Evolutionary conservation across 2,113 vertebrate genomes (phyloP).

Genomic region (Catagonus wagneri): DNA sequence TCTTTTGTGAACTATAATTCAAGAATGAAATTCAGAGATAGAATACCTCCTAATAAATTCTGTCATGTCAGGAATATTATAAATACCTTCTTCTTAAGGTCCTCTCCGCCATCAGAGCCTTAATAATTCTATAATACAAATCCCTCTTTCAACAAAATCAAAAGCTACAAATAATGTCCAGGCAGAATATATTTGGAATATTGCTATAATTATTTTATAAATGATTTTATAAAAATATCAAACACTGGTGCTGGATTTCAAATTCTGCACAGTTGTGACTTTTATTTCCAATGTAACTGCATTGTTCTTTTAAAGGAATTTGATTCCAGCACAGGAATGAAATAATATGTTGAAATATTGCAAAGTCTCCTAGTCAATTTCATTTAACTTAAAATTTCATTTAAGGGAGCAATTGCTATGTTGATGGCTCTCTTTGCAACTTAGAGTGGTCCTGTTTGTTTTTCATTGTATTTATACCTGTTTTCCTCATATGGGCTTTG

Average conservation of each 20-base stretch:
- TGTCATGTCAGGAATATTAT: not conserved
- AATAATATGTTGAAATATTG: not conserved
- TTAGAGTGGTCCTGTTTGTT: not conserved
- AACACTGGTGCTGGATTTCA: not conserved
- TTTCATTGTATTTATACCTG: not conserved
- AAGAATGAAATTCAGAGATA: not conserved
- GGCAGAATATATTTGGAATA: not conserved
- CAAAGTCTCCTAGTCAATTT: constrained; percentile 30
- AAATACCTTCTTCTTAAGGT: not conserved
- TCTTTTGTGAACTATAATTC: not conserved
- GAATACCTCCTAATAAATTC: not conserved
- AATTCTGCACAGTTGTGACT: not conserved
- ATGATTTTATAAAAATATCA: not conserved
- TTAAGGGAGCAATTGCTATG: not conserved
- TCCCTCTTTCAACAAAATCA: not conserved
- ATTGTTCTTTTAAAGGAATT: not conserved
- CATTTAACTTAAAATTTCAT: not conserved
- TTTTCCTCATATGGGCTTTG: not conserved
- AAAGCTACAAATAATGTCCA: not conserved
- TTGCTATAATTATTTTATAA: not conserved
- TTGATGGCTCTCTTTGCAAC: not conserved
- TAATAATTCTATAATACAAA: not conserved
- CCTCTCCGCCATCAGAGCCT: not conserved
- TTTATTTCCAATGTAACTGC: not conserved
- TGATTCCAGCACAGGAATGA: not conserved